These are phyloP conservation scores for Triops cancriformis DNA, from an alignment of 1,140 invertebrate species.

Conservation along the genomic window DNA sequence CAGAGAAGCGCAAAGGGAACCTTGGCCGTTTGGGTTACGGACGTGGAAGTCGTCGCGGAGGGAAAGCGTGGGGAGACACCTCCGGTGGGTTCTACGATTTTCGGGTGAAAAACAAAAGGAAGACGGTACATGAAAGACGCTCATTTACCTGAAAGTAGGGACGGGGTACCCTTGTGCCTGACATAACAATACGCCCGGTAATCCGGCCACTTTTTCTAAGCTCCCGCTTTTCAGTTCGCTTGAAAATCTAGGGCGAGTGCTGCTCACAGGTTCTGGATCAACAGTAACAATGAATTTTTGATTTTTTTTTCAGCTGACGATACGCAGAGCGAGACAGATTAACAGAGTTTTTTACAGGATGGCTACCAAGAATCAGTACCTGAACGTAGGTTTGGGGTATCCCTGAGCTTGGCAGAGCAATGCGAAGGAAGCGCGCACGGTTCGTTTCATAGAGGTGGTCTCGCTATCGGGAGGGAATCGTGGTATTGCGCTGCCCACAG, in stretches of 20 bases:
- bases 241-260: slow-evolving; percentile 28
- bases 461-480: slow-evolving; percentile 18
- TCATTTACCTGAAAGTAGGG: slow-evolving; percentile 53
- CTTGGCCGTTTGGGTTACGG: slow-evolving; percentile 26
- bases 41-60: slow-evolving; percentile 20
- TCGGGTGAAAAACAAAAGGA: background rate
- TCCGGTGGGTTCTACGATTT: slow-evolving; percentile 18
- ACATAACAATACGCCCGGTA: slow-evolving; percentile 47
- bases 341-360: too few species aligned
- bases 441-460: slow-evolving; percentile 10
- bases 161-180: slow-evolving; percentile 57
- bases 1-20: slow-evolving; percentile 53
- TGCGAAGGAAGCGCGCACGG: slow-evolving; percentile 35
- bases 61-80: slow-evolving; percentile 22
- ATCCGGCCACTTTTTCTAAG: slow-evolving; percentile 31
- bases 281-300: slow-evolving; percentile 15
- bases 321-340: too few species aligned
- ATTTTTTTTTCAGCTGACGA: background rate
- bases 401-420: slow-evolving; percentile 61
- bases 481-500: slow-evolving; percentile 22
- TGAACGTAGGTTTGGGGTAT: slow-evolving; percentile 57
- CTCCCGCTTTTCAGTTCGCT: slow-evolving; percentile 32
- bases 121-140: background rate
- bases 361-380: slow-evolving; percentile 39
- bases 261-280: slow-evolving; percentile 32